Base-by-base conservation (phyloP, 2,113 vertebrate species). In the Psophia crepitans region DNA sequence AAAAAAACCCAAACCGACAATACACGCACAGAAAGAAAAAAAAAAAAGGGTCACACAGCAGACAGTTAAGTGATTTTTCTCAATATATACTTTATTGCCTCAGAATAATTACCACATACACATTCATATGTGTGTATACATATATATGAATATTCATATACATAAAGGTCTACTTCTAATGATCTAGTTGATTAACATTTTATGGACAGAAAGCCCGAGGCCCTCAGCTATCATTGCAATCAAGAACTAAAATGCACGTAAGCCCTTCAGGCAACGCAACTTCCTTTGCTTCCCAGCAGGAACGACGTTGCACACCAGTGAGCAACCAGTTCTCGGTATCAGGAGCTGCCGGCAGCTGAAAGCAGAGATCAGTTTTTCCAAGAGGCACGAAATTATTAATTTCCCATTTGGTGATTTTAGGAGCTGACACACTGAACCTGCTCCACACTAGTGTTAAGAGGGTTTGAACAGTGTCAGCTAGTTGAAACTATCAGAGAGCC, bases 251-350 rank as follows among this genome's bases (percentile, higher is more conserved):
- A 78, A 81, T 7, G 12, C 26, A 43, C 1, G 12, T 26, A 56
- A 92, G 81, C 48, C 51, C 76, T 78, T 63, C 80, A 78, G 89
- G 89, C 76, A 6, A 87, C 35, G 75, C 37, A 61, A 58, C 27
- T 74, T n/a, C 58, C 64, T 41, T 24, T 71, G 76, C 68, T 81
- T 51, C 76, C 71, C 86, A 95, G 53, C 86, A 81, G 88, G 80
- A 94, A 65, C 2, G 0, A 28, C 4, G 1, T 4, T 46, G 35
- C 43, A 33, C 0, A 1, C 30, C 54, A 91, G 63, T 3, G 10
- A 84, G 30, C 56, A 84, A 70, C 39, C 33, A 65, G 65, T 23
- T 56, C 61, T 65, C 8, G 2, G 30, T 15, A n/a, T 5, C 3
- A 1, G 49, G 44, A 91, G 43, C 63, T 57, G 44, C 49, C 8